Conservation (phyloP, 2,797 vertebrate genomes). For the Phaenicophaeus curvirostris region DNA sequence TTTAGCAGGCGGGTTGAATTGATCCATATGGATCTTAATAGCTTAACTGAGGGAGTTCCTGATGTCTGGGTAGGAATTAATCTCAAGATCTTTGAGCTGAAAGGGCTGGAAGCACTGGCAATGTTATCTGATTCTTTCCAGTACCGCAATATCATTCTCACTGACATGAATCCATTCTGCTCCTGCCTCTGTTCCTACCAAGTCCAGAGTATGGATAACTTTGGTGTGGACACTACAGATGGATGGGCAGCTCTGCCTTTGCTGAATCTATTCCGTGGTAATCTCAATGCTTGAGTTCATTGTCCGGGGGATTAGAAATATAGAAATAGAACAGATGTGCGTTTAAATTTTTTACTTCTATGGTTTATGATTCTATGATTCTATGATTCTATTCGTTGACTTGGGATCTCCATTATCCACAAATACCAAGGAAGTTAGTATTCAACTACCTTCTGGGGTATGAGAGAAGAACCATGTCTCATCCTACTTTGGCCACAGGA, state of each 20-base stretch:
- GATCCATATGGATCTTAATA: not conserved
- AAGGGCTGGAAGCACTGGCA: not conserved
- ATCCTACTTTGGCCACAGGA: not conserved
- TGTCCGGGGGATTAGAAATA: not conserved
- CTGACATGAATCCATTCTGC: not conserved
- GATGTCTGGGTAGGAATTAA: not conserved
- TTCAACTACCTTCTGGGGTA: not conserved
- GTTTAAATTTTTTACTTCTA: not conserved
- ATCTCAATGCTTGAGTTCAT: not conserved
- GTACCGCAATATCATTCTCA: not conserved
- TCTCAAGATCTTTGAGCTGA: not conserved
- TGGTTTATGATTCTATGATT: too few relatives aligned
- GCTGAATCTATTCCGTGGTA: not conserved
- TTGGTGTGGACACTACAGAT: fast-evolving
- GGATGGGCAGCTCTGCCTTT: not conserved
- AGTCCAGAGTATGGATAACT: not conserved
- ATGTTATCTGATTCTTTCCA: not conserved
- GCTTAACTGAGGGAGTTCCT: not conserved
- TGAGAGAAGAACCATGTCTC: not conserved
- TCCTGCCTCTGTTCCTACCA: not conserved
- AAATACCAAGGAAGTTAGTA: not conserved
- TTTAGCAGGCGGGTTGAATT: not conserved
- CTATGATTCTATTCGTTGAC: not conserved
- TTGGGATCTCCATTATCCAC: not conserved
- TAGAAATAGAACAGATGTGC: not conserved